A percentile compares a stretch with the other conserved stretches of the same genome.
phyloP scores from a whole-genome alignment of 2,113 vertebrate species.

The Chloropsis hardwickii region DNA sequence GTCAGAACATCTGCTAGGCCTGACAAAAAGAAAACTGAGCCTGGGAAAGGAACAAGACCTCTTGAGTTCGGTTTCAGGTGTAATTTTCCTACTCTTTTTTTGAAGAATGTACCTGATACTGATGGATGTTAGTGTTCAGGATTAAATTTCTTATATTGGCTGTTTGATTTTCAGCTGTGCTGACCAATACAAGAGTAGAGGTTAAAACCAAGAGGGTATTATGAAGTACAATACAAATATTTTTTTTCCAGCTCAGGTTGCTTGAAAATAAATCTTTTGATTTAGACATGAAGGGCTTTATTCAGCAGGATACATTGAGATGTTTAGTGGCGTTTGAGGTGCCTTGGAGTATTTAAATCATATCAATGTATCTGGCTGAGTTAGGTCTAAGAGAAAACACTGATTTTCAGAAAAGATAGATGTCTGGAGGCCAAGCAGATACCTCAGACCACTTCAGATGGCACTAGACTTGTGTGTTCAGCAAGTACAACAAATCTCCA shows the following conservation, averaged over 20 bases:
- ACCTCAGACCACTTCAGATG: background rate
- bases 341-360: background rate
- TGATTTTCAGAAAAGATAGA: background rate
- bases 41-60: background rate
- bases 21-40: background rate
- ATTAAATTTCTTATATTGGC: background rate
- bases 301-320: background rate
- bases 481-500: background rate
- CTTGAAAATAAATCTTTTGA: background rate
- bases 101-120: background rate
- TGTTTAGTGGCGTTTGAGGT: background rate
- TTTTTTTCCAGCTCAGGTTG: background rate
- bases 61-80: background rate
- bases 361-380: background rate
- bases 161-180: background rate
- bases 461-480: background rate
- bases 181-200: background rate
- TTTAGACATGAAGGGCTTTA: background rate
- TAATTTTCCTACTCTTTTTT: background rate
- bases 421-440: background rate
- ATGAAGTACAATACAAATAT: background rate
- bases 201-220: background rate
- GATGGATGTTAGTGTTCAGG: background rate
- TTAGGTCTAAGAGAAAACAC: background rate
- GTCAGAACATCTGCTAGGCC: background rate